Evolutionary conservation across 2,113 vertebrate species (phyloP), one percentile per base, ranked within the genome.

Genomic region (Micronycteris hirsuta): DNA sequence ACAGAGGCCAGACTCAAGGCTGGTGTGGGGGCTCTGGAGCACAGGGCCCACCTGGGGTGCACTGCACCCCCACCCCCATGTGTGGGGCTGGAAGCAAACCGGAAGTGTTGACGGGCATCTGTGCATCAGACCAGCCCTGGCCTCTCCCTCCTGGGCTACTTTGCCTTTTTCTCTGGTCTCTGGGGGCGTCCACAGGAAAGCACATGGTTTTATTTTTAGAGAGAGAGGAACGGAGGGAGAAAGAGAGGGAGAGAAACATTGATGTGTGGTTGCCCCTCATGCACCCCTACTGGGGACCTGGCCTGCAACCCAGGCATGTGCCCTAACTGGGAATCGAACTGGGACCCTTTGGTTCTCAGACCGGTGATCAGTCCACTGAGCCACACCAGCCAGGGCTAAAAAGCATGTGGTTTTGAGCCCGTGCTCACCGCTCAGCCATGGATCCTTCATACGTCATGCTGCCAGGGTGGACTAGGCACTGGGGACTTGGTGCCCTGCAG

Each of bases 361-460:
- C 56, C 3, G 8, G 56, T 20, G 6, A 19, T 56, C 20, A 56
- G 15, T 56, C 54, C 52, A 54, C 52, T 20, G 52, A 54, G 52
- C 52, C 52, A 54, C 54, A 56, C 54, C 54, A 22, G 54, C 54
- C 56, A 24, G 56, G 56, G 22, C 56, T 58, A 10, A 58, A 28
- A 2, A 58, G 41, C 13, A 0, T 1, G 1, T 0, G 2, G 47
- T 45, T 36, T 7, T 10, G 3, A 2, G 65, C 11, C 24, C 31
- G 4, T 0, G 0, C 38, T 16, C 17, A 3, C n/a, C 5, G 4
- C 84, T 49, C 56, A 45, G 77, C 77, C 28, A 14, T 14, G 13
- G 58, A 3, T 14, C 43, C 70, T 47, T 16, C 38, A 14, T 49
- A 6, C 12, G 2, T 58, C 15, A 1, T 3, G 3, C 11, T 19